Evolutionary conservation across 2,797 vertebrate species (phyloP).

Genomic region (Clarias laeviceps): DNA sequence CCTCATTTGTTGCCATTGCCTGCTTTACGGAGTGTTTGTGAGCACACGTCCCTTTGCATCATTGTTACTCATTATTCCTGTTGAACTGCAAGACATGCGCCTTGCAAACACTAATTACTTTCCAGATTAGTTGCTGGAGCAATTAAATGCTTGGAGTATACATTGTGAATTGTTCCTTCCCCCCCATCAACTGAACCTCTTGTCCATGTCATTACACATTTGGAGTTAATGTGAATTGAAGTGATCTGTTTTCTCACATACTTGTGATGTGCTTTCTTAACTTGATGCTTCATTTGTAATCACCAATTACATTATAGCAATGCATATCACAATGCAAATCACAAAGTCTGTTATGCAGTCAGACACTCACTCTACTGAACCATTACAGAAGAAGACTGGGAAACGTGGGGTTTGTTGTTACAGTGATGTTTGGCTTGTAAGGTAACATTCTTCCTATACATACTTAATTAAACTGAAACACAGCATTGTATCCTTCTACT

Average conservation of each 20-base stretch:
- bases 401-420: not conserved
- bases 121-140: slow-evolving; percentile 67
- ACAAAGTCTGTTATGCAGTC: not conserved
- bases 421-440: not conserved
- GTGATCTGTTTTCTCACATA: slow-evolving; percentile 40
- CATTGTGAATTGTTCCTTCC: slow-evolving; percentile 20
- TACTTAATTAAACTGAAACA: not conserved
- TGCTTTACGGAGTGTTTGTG: slow-evolving; percentile 58
- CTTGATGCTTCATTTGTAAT: slow-evolving; percentile 27
- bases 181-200: slow-evolving; percentile 31
- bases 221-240: slow-evolving; percentile 36
- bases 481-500: not conserved
- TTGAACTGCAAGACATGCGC: slow-evolving; percentile 62
- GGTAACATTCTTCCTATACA: no score
- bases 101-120: slow-evolving; percentile 66
- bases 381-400: not conserved
- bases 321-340: not conserved
- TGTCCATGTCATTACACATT: slow-evolving; percentile 42
- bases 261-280: not conserved
- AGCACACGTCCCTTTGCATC: slow-evolving; percentile 58
- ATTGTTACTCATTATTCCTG: slow-evolving; percentile 61
- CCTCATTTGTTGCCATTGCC: slow-evolving; percentile 58
- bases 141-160: slow-evolving; percentile 54
- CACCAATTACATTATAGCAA: slow-evolving; percentile 31
- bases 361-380: not conserved